A percentile compares a stretch with the other conserved stretches of the same genome.
phyloP scores from a whole-genome alignment of 1,140 invertebrate species.

The Drosophila teissieri region DNA sequence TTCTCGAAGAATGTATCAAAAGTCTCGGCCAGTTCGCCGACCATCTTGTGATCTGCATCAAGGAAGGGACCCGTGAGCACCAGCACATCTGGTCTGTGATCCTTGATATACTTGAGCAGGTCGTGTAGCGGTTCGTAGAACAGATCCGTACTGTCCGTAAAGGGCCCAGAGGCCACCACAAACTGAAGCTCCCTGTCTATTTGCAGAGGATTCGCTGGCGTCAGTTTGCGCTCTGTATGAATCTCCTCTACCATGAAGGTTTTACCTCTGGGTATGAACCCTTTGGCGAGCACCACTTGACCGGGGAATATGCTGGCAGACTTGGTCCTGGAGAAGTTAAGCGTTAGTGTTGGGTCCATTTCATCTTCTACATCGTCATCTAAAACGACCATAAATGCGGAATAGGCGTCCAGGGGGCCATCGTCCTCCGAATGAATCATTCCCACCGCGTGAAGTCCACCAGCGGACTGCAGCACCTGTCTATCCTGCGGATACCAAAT shows the following conservation, averaged over 20 bases:
- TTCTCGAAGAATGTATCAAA: conserved; percentile 90
- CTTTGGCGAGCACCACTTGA: conserved; percentile 91
- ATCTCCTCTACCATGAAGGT: conserved; percentile 89
- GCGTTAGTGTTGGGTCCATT: conserved; percentile 81
- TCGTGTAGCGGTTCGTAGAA: conserved; percentile 93
- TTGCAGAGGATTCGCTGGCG: conserved; percentile 56
- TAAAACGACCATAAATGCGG: conserved; percentile 89
- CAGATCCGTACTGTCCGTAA: conserved; percentile 90
- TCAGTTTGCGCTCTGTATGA: conserved; percentile 85
- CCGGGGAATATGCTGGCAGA: conserved; percentile 93
- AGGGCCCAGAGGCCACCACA: conserved; percentile 92
- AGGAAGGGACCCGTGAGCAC: conserved; percentile 94
- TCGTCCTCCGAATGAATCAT: conserved; percentile 90
- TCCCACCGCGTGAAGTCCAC: conserved; percentile 86
- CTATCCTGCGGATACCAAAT: conserved; percentile 71
- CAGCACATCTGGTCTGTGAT: conserved; percentile 91
- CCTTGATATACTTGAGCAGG: conserved; percentile 88
- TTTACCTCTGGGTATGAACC: conserved; percentile 89
- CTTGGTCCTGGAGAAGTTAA: conserved; percentile 88
- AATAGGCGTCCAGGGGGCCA: conserved; percentile 89
- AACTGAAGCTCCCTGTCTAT: conserved; percentile 88
- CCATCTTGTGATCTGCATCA: conserved; percentile 88
- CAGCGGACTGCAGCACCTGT: conserved; percentile 59
- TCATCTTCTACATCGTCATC: conserved; percentile 86
- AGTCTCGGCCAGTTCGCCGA: conserved; percentile 87